Conservation (phyloP, 30 jellyfish, hydroid and myxozoan genomes). For the Haliclystus octoradiatus region DNA sequence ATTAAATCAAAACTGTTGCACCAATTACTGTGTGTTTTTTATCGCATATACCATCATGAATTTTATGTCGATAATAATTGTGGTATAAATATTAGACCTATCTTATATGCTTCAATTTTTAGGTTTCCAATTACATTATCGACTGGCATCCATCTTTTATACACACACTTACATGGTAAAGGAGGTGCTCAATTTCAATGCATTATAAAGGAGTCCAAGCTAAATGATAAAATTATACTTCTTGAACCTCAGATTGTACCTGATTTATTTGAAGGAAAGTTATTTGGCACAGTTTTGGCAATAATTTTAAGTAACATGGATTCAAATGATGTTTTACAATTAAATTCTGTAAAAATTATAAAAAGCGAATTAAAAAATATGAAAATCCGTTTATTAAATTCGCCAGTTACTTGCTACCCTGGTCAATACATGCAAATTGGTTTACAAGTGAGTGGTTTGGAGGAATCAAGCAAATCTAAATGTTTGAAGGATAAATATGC, state of each 20-base stretch:
- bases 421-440: slow-evolving; percentile 1
- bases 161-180: slow-evolving; percentile 3
- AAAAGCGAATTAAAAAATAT: background rate
- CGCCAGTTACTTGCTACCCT: background rate
- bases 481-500: background rate
- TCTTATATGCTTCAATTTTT: too few relatives aligned
- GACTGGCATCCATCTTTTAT: background rate
- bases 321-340: background rate
- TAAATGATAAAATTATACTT: background rate
- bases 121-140: slow-evolving; percentile 7
- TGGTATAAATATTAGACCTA: too few relatives aligned
- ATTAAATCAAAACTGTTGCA: too few relatives aligned
- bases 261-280: slow-evolving; percentile 15
- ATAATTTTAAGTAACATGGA: slow-evolving; percentile 6
- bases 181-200: slow-evolving; percentile 6
- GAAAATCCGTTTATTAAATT: background rate
- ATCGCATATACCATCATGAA: too few relatives aligned
- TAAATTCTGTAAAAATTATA: background rate
- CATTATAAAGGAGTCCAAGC: background rate
- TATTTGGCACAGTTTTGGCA: background rate
- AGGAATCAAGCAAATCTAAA: background rate
- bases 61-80: too few relatives aligned
- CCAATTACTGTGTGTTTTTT: too few relatives aligned
- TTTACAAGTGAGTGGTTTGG: background rate
- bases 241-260: slow-evolving; percentile 2